These are phyloP conservation scores for Drymodes brunneopygia DNA, from an alignment of 2,113 vertebrate genomes.

Conservation along the genomic window DNA sequence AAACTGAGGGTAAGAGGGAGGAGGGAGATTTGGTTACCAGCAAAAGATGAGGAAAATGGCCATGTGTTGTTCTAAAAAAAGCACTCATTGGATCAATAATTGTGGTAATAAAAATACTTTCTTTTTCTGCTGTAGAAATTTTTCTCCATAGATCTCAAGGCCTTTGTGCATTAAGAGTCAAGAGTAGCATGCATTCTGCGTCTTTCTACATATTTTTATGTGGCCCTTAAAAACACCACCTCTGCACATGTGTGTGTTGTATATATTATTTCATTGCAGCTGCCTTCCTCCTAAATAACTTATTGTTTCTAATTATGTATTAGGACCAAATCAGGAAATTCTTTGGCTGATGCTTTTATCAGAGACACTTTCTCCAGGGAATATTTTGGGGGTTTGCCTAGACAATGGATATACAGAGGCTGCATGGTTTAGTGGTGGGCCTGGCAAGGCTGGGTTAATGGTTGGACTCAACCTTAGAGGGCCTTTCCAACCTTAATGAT, in stretches of 20 bases:
- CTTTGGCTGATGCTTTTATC: not conserved
- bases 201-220: not conserved
- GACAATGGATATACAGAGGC: not conserved
- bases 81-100: not conserved
- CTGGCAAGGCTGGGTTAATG: not conserved
- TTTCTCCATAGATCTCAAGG: not conserved
- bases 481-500: not conserved
- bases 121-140: not conserved
- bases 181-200: not conserved
- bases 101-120: not conserved
- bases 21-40: not conserved
- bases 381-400: not conserved
- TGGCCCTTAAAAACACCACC: not conserved
- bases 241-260: not conserved
- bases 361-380: not conserved
- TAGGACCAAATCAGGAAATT: not conserved
- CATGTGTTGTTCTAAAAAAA: not conserved
- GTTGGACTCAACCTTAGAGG: not conserved
- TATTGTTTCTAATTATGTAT: not conserved
- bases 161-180: not conserved
- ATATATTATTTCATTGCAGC: not conserved
- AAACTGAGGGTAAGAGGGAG: not conserved
- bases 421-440: not conserved
- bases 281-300: not conserved
- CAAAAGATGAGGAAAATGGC: not conserved